Base-by-base conservation (phyloP, 2,888 invertebrate genomes). In the Antheraea yamamai region DNA sequence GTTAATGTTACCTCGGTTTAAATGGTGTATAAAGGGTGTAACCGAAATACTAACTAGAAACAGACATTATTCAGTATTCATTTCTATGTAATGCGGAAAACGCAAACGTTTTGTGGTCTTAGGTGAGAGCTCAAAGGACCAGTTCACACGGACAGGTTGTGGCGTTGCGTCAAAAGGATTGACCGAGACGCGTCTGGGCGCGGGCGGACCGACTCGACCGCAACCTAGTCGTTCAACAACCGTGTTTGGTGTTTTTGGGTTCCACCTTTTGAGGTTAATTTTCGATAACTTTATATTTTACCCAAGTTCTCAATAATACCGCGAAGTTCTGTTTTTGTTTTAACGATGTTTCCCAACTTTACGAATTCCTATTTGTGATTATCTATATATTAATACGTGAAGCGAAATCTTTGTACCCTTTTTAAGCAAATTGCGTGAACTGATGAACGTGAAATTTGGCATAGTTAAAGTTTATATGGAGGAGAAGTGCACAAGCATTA, bases 101-200 rank as follows among this genome's bases (percentile, higher is more conserved):
- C 88, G 90, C 70, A 87, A 92, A 89, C 89, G 91, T 92, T 93
- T 66, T 93, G 94, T 89, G 94, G 94, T 91, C 81, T 83, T 85
- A 92, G 93, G 93, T 92, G 92, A 88, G 89, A 92, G 91, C 86
- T 93, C 92, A 93, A 93, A 94, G 91, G 92, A 89, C 87, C 85
- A 84, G 88, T 91, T 91, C 90, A 88, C 91, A 89, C 90, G 83
- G 81, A 74, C 86, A 87, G 85, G 85, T 82, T 84, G 84, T 81
- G 83, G 85, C 87, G 87, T 88, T 88, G 88, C 88, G 89, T 90
- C 90, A 90, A 92, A 92, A 91, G 91, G 91, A 88, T 89, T 90
- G 91, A 90, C 92, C 89, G 90, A 88, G 87, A 88, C 89, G 87
- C 85, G 90, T 89, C 86, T 83, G 83, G 82, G n/a, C 61, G 61